A percentile compares a stretch with the other conserved stretches of the same genome.
These are phyloP conservation scores for Syngnathus typhle DNA, from an alignment of 2,113 vertebrate species.

Conservation along the genomic window DNA sequence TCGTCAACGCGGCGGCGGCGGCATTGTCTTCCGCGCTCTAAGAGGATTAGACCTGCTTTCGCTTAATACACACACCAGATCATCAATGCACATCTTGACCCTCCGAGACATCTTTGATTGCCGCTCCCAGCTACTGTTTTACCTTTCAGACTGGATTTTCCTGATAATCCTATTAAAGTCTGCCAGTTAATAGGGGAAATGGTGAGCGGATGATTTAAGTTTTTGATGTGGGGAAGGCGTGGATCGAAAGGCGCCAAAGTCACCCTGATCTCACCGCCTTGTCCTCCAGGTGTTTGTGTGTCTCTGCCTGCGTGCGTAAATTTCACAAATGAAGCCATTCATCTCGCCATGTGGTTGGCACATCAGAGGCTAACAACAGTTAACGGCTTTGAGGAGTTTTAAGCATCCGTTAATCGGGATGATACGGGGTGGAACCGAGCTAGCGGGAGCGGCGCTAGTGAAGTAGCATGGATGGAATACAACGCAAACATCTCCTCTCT, in stretches of 20 bases:
- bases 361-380: slow-evolving; percentile 49
- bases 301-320: slow-evolving; percentile 12
- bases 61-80: slow-evolving; percentile 24
- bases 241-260: slow-evolving; percentile 40
- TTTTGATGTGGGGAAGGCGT: slow-evolving; percentile 28
- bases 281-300: slow-evolving; percentile 38
- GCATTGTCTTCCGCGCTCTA: slow-evolving; percentile 23
- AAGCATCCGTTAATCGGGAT: slow-evolving; percentile 63
- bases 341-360: slow-evolving; percentile 53
- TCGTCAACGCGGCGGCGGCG: slow-evolving; percentile 38
- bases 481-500: slow-evolving; percentile 19
- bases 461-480: slow-evolving; percentile 41
- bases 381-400: slow-evolving; percentile 56
- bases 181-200: slow-evolving; percentile 35
- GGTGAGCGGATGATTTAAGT: slow-evolving; percentile 33
- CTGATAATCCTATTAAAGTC: slow-evolving; percentile 39
- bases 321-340: slow-evolving; percentile 55
- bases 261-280: slow-evolving; percentile 28
- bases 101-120: slow-evolving; percentile 23
- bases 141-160: slow-evolving; percentile 39
- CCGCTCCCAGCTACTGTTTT: slow-evolving; percentile 27
- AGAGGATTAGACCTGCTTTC: slow-evolving; percentile 28
- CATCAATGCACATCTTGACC: slow-evolving; percentile 28
- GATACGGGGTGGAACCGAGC: slow-evolving; percentile 62
- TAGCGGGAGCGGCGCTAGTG: slow-evolving; percentile 46